Evolutionary conservation across 1,140 invertebrate species (phyloP), one percentile per base, ranked within the genome.

Genomic region (Aphelenchoides fujianensis): DNA sequence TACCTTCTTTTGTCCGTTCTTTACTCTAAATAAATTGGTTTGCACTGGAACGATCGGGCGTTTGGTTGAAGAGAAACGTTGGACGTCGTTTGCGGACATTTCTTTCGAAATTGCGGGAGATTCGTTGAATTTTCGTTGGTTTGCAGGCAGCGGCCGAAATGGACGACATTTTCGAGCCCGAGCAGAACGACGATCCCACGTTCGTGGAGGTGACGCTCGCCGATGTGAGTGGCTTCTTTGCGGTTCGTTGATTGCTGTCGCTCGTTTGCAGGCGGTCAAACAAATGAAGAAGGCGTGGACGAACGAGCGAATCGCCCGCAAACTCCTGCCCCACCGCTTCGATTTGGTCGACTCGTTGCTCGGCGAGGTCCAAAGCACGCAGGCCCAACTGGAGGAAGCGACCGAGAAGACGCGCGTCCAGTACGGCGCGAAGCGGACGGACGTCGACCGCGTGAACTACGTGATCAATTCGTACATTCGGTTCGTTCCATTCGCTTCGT

Each of bases 341-440:
- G 71, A 79, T 3, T 36, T 69, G 16, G 74, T 77, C 23, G 64
- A 79, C 53, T 5, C n/a, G 52, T 35, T 77, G 37, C 19, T 77
- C 27, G 55, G 57, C 12, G 71, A 72, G 53, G 9, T 71, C 5
- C 36, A 72, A n/a, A 7, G 30, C 9, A n/a, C 36, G 5, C 27
- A 55, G 9, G 19, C 55, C 9, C 27, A n/a, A 9, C 34, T 73
- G 27, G 52, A 35, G 7, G 32, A 52, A 31, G 41, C 2, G 32
- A 32, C 53, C 12, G 72, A 57, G 7, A 31, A 1, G 30, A 31
- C n/a, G 19, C 23, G 67, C 59, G 34, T 27, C n/a, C 9, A 30
- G n/a, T 35, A 72, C 16, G 37, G 37, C 30, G 12, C 70, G 35
- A 30, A 23, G 16, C 23, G 12, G 16, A 32, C 37, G 3, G 70